Conservation (phyloP, 2,797 vertebrate species). For the Mionectes olivaceus region DNA sequence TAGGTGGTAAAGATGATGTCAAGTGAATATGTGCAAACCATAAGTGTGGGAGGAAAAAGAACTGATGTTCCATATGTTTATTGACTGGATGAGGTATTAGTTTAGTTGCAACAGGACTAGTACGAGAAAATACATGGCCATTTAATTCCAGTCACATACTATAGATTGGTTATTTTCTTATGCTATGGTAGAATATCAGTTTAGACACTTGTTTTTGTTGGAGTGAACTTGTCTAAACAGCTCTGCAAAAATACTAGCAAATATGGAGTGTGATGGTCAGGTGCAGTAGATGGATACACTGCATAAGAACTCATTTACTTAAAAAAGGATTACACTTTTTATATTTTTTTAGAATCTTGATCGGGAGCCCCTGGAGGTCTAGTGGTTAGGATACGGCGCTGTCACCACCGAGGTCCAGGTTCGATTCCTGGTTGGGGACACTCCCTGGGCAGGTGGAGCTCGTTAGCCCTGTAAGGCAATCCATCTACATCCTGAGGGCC, state of each 20-base stretch:
- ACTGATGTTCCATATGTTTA: background rate
- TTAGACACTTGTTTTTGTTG: background rate
- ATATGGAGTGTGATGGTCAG: background rate
- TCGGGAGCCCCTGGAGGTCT: too few species aligned
- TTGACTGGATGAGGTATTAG: background rate
- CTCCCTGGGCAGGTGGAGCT: too few species aligned
- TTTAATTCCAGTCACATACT: background rate
- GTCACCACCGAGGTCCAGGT: too few species aligned
- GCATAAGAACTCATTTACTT: background rate
- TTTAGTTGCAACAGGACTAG: background rate
- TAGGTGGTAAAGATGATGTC: background rate
- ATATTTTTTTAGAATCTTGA: background rate
- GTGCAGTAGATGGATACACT: background rate
- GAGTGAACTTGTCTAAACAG: background rate
- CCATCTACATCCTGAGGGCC: too few species aligned
- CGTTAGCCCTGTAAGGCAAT: too few species aligned
- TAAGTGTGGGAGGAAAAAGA: background rate
- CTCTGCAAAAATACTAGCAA: background rate
- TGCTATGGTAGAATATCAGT: background rate
- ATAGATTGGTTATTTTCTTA: constrained; percentile 4
- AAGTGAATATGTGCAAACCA: background rate
- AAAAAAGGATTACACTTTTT: background rate
- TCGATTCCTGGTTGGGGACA: too few species aligned
- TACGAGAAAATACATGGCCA: background rate
- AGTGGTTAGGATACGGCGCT: too few species aligned